Base-by-base conservation (phyloP, 2,113 vertebrate genomes). In the Axis porcinus region DNA sequence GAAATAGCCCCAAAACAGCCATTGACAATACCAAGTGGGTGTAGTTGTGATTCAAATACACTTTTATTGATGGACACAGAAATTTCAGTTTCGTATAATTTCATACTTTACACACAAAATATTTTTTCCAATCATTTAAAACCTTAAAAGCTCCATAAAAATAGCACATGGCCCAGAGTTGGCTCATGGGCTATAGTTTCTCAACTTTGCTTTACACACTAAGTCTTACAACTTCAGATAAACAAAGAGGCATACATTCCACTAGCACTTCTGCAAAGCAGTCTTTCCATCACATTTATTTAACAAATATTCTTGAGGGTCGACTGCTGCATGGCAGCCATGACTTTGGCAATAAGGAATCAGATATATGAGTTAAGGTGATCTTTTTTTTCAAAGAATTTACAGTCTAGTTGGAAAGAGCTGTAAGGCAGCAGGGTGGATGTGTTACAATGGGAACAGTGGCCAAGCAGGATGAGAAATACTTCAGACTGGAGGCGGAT, bases 81-180 rank as follows among this genome's bases (percentile, higher is more conserved):
- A 76, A 79, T 83, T 40, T 91, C 87, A 83, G 78, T 91, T 94
- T 91, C 52, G 16, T 64, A 21, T 36, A 36, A 58, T 82, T 96
- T 94, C 50, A 82, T 13, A 52, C 33, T 43, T 95, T 50, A 86
- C 50, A 11, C 62, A 6, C 62, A 52, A n/a, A 57, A 64, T 25
- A 19, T 57, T 45, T 52, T 54, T 83, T 54, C 91, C 16, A 47
- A 13, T 45, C 36, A 78, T 60, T 74, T 52, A 27, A 96, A 86
- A 86, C 27, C 28, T 79, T 82, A 21, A n/a, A 78, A 67, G 11
- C 16, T 28, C 52, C 40, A 40, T 45, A 23, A 19, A 83, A 86
- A 50, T 3, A 57, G 10, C 15, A 74, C 4, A 0, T 3, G 2
- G 74, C 25, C 55, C 25, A 50, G 17, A 58, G 52, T 93, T 86